Percentiles rank a stretch among this genome's conserved stretches.
phyloP scores from a whole-genome alignment of 2,888 invertebrate species.

The Bellardia pandia region DNA sequence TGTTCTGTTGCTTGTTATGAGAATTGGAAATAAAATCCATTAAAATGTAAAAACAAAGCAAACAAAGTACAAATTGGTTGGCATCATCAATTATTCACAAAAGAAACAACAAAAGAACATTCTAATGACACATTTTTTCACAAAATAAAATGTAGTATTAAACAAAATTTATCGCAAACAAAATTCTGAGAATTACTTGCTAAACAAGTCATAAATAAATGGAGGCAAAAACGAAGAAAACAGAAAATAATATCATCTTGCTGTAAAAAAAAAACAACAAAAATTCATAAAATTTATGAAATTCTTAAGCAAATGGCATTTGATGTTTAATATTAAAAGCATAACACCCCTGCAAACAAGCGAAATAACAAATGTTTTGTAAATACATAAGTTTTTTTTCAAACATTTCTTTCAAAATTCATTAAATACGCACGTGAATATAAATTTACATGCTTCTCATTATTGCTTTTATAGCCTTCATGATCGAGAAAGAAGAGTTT shows the following conservation, averaged over 20 bases:
- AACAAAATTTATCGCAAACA: neutral
- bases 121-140: conserved; percentile 13
- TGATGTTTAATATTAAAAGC: neutral
- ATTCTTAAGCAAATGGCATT: neutral
- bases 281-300: neutral
- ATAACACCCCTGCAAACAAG: neutral
- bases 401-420: conserved; percentile 27
- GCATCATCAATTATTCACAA: conserved; percentile 55
- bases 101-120: conserved; percentile 33
- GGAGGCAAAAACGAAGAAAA: neutral
- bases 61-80: conserved; percentile 30
- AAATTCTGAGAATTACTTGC: conserved; percentile 14
- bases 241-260: neutral
- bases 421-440: conserved; percentile 67
- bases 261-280: too few relatives aligned
- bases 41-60: neutral
- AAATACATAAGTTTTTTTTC: neutral
- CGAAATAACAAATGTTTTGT: neutral
- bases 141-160: neutral
- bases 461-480: conserved; percentile 24
- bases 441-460: conserved; percentile 43
- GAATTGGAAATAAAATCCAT: conserved; percentile 19
- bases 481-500: conserved; percentile 11
- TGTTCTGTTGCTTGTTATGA: neutral
- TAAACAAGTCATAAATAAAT: conserved; percentile 1